Evolutionary conservation across 2,888 invertebrate genomes (phyloP).

Genomic region (Unio pictorum): DNA sequence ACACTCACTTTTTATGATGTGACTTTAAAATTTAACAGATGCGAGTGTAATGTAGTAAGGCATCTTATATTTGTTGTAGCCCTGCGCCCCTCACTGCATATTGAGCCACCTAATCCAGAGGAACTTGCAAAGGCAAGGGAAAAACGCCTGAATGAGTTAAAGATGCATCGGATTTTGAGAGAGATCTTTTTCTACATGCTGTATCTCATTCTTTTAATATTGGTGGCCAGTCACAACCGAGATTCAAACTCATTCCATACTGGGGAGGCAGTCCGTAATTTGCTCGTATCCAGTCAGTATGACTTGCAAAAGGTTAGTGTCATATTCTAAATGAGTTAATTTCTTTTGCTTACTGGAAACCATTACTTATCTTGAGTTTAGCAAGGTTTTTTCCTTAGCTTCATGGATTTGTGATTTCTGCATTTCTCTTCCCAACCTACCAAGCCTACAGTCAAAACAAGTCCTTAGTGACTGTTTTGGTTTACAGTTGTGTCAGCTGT

Average conservation of each 20-base stretch:
- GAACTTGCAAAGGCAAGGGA: conserved; percentile 34
- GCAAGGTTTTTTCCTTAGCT: too few species aligned
- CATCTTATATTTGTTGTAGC: conserved; percentile 17
- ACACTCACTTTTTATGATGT: too few species aligned
- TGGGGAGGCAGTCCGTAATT: conserved; percentile 37
- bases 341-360: too few species aligned
- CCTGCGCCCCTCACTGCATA: conserved; percentile 19
- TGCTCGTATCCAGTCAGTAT: conserved; percentile 27
- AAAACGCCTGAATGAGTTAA: conserved; percentile 43
- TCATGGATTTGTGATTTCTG: too few species aligned
- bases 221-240: conserved; percentile 49
- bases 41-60: background rate
- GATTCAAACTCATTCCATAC: conserved; percentile 43
- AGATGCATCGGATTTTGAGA: conserved; percentile 39
- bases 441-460: too few species aligned
- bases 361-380: too few species aligned
- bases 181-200: conserved; percentile 50
- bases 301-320: too few species aligned
- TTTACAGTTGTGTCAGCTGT: too few species aligned
- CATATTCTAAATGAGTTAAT: too few species aligned
- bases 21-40: background rate
- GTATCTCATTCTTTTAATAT: conserved; percentile 42
- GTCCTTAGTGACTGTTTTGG: too few species aligned
- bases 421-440: too few species aligned
- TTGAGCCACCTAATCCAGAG: conserved; percentile 35